Percentiles rank a stretch among this genome's conserved stretches.
phyloP scores from a whole-genome alignment of 2,888 invertebrate genomes.

The Chymomyza amoena region DNA sequence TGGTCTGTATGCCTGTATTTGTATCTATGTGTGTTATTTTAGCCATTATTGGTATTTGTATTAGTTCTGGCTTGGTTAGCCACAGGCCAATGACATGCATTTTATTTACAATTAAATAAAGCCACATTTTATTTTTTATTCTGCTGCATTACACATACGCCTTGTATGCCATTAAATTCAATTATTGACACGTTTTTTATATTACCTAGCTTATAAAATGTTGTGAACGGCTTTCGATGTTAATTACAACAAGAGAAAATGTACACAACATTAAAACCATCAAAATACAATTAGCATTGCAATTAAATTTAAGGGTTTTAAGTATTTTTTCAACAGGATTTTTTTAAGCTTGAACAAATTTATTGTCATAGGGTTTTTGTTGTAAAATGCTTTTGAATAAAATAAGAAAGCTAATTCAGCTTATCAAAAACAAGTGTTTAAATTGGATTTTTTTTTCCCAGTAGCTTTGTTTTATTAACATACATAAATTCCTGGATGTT shows the following conservation, averaged over 20 bases:
- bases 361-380: no score
- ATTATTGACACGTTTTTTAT: neutral
- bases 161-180: conserved; percentile 9
- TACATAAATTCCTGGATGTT: no score
- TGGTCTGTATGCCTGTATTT: neutral
- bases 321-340: neutral
- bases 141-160: conserved; percentile 24
- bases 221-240: neutral
- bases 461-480: no score
- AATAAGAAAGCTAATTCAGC: no score
- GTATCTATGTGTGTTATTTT: conserved; percentile 29
- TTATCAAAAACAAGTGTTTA: no score
- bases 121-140: conserved; percentile 25
- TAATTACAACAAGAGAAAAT: neutral
- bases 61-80: neutral
- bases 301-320: conserved; percentile 4
- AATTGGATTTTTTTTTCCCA: no score
- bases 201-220: neutral
- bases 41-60: neutral
- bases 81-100: neutral
- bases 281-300: conserved; percentile 4
- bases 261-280: neutral
- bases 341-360: no score
- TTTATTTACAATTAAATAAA: conserved; percentile 14
- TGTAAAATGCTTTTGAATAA: no score